These are phyloP conservation scores for Drosophila lini DNA, from an alignment of 1,140 invertebrate genomes.

Conservation along the genomic window DNA sequence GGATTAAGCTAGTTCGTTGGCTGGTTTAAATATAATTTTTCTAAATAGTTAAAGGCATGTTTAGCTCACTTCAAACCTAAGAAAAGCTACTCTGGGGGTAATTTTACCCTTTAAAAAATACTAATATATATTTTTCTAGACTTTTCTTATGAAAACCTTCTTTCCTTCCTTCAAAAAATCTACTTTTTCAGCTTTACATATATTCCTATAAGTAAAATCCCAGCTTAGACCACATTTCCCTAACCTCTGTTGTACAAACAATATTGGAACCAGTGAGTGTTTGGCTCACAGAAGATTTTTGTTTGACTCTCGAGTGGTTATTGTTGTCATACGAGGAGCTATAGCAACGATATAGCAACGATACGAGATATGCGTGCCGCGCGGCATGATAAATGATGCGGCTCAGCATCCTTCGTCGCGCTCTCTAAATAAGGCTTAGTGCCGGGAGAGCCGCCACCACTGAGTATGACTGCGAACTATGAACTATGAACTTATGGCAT, in stretches of 20 bases:
- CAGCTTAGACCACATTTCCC: neutral
- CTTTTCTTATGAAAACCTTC: no score
- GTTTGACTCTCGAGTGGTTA: conserved; percentile 67
- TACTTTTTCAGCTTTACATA: neutral
- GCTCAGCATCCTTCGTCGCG: conserved; percentile 30
- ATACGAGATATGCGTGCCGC: conserved; percentile 34
- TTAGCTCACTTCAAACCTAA: no score
- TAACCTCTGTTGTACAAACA: neutral
- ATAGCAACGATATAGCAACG: conserved; percentile 23
- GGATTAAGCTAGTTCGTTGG: no score
- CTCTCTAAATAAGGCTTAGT: conserved; percentile 58
- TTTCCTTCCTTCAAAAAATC: no score
- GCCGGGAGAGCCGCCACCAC: conserved; percentile 19
- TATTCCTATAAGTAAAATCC: neutral
- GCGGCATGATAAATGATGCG: conserved; percentile 64
- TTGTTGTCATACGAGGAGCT: conserved; percentile 65
- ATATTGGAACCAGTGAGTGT: conserved; percentile 22
- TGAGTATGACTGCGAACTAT: conserved; percentile 26
- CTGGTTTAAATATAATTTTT: no score
- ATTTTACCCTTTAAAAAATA: no score
- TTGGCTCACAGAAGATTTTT: conserved; percentile 40
- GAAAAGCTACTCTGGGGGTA: no score
- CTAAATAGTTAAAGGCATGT: no score
- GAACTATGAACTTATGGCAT: conserved; percentile 54
- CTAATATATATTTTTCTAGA: no score